Conservation (phyloP, 2,113 vertebrate species). For the Etheostoma spectabile region DNA sequence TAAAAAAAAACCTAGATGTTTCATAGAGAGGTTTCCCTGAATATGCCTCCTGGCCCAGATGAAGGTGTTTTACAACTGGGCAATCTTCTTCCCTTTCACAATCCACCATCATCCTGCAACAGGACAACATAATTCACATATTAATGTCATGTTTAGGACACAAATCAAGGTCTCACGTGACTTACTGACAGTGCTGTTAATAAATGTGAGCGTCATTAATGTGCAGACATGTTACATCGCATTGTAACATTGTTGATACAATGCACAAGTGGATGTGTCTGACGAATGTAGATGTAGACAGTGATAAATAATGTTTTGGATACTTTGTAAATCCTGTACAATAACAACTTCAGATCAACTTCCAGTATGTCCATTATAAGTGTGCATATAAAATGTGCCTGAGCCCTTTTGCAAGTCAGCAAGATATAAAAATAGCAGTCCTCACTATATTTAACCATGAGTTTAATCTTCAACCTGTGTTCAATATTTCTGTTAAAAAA, state of each 20-base stretch:
- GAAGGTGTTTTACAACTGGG: background rate
- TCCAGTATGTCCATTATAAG: background rate
- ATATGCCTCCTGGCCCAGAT: background rate
- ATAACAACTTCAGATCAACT: background rate
- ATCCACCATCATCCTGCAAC: conserved; percentile 77
- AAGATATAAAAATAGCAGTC: background rate
- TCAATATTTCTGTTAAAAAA: conserved; percentile 7
- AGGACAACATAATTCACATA: conserved; percentile 48
- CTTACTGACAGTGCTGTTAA: conserved; percentile 47
- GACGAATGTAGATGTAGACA: background rate
- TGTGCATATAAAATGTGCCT: background rate
- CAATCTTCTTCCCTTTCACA: conserved; percentile 55
- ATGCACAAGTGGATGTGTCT: background rate
- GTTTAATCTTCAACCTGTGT: conserved; percentile 50
- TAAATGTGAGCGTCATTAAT: conserved; percentile 41
- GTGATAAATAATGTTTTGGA: background rate
- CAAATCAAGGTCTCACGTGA: background rate
- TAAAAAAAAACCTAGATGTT: background rate
- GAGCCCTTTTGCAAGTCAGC: background rate
- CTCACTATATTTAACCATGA: conserved; percentile 20
- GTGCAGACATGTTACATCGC: background rate
- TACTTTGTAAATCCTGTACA: background rate
- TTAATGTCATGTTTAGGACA: conserved; percentile 18
- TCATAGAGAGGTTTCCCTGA: background rate
- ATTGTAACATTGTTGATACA: background rate